These are phyloP conservation scores for Leucophenga montana DNA, from an alignment of 2,888 invertebrate species.

Conservation along the genomic window DNA sequence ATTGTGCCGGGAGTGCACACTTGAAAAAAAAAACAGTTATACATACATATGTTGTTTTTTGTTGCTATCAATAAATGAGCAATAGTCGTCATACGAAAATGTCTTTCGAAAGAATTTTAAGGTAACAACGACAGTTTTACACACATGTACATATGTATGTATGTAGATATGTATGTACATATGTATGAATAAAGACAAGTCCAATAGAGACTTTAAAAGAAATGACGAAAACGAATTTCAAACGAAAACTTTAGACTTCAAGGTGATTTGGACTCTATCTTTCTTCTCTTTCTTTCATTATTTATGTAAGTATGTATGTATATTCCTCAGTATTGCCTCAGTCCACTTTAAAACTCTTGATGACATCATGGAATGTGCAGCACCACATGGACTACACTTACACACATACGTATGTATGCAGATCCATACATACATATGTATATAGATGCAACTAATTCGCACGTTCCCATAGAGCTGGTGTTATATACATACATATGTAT, in stretches of 20 bases:
- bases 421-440: neutral
- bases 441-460: neutral
- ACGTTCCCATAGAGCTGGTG: too few species aligned
- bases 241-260: slow-evolving; percentile 12
- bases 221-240: slow-evolving; percentile 2
- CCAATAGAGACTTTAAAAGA: neutral
- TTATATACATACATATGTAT: too few species aligned
- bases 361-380: slow-evolving; percentile 21
- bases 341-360: neutral
- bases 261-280: neutral
- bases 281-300: too few species aligned
- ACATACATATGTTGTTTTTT: neutral
- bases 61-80: slow-evolving; percentile 18
- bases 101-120: slow-evolving; percentile 5
- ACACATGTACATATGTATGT: neutral
- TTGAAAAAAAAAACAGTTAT: too few species aligned
- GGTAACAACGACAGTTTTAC: slow-evolving; percentile 11
- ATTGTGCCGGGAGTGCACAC: too few species aligned
- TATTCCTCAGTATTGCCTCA: too few species aligned
- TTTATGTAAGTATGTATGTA: too few species aligned
- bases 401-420: neutral
- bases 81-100: neutral
- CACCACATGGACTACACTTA: neutral
- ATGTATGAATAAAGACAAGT: neutral
- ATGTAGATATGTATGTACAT: too few species aligned